A percentile compares a stretch with the other conserved stretches of the same genome.
Evolutionary conservation across 2,113 vertebrate species (phyloP).

Genomic region (Rhea pennata): DNA sequence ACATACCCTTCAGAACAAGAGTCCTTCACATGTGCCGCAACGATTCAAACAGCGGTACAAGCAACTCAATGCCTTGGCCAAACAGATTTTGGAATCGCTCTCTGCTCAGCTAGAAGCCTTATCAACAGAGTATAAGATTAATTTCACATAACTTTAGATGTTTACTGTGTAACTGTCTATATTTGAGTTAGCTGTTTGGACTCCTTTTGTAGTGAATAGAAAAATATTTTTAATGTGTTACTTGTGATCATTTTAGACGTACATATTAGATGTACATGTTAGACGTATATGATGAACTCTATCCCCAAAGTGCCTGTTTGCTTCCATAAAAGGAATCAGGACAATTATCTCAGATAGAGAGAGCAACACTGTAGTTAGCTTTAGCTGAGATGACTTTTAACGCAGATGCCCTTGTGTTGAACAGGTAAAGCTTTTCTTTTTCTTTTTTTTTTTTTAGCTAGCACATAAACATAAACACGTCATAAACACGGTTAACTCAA

Average conservation of each 20-base stretch:
- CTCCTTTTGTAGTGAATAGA: background rate
- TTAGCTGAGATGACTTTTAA: background rate
- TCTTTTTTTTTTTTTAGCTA: too few relatives aligned
- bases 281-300: background rate
- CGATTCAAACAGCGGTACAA: background rate
- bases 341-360: background rate
- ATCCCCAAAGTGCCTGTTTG: background rate
- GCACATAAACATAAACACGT: too few relatives aligned
- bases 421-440: background rate
- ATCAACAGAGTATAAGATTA: background rate
- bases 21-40: background rate
- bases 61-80: background rate
- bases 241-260: background rate
- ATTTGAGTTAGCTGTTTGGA: background rate
- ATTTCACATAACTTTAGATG: background rate
- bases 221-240: background rate
- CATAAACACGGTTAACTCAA: background rate
- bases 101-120: background rate
- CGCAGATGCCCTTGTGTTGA: background rate
- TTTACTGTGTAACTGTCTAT: background rate
- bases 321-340: background rate
- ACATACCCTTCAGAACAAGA: background rate
- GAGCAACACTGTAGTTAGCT: background rate
- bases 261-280: too few relatives aligned
- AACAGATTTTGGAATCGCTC: background rate